phyloP scores from a whole-genome alignment of 1,140 invertebrate species.

The Drosophila simulans region DNA sequence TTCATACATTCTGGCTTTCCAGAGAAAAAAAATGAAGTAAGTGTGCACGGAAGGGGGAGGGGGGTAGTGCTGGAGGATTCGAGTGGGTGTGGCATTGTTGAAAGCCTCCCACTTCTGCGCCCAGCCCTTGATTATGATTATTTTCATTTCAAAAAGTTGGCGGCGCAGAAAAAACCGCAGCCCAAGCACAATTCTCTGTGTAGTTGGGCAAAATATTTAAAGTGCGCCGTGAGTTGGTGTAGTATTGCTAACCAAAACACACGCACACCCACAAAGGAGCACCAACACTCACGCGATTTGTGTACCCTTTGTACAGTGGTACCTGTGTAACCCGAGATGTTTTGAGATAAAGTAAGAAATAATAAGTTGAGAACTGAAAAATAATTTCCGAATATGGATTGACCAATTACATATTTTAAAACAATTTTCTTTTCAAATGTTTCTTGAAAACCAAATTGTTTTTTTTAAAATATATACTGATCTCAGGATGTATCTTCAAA shows the following conservation, averaged over 20 bases:
- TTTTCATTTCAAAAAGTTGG: constrained; percentile 70
- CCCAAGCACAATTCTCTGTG: constrained; percentile 60
- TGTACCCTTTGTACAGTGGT: background rate
- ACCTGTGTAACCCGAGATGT: background rate
- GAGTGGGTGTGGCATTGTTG: constrained; percentile 51
- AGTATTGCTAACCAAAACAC: constrained; percentile 29
- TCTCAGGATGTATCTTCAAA: no score
- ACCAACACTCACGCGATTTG: constrained; percentile 1
- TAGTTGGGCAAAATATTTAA: constrained; percentile 76
- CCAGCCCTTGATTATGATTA: constrained; percentile 58
- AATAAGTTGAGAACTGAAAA: background rate
- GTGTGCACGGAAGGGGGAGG: background rate
- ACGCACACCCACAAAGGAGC: constrained; percentile 24
- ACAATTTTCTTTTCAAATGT: no score
- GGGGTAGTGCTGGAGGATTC: constrained; percentile 4
- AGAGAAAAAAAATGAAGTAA: background rate
- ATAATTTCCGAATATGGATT: background rate
- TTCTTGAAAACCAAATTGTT: no score
- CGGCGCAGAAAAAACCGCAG: constrained; percentile 59
- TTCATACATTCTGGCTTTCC: constrained; percentile 67
- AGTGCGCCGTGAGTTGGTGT: constrained; percentile 47
- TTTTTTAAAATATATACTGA: no score
- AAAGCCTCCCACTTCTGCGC: constrained; percentile 13
- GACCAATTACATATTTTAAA: no score
- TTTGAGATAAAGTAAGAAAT: no score